Conservation (phyloP, 2,797 vertebrate genomes). For the Buphagus erythrorhynchus region DNA sequence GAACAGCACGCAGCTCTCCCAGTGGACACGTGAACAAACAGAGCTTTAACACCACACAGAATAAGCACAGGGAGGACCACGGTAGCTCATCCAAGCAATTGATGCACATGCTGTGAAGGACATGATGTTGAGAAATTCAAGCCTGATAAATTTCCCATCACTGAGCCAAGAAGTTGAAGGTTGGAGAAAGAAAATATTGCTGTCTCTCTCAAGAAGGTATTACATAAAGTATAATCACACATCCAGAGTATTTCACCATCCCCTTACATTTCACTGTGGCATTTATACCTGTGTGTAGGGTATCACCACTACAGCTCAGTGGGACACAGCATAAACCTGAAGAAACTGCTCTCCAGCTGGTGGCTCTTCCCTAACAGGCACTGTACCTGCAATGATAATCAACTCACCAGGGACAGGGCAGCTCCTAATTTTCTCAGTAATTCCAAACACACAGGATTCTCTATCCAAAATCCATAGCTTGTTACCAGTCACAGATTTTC, state of each 20-base stretch:
- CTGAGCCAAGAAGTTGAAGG: background rate
- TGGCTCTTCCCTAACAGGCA: background rate
- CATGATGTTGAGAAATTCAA: constrained; percentile 7
- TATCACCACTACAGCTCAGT: background rate
- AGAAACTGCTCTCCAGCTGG: background rate
- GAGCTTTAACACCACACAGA: background rate
- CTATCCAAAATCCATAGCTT: background rate
- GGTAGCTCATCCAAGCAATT: background rate
- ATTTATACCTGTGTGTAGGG: background rate
- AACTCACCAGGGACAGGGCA: background rate
- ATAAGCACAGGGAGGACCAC: background rate
- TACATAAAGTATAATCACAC: background rate
- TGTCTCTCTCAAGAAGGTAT: background rate
- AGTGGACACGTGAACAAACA: background rate
- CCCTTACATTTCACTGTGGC: background rate
- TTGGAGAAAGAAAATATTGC: background rate
- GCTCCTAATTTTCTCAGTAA: background rate
- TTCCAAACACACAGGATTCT: background rate
- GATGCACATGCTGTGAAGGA: background rate
- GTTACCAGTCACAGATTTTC: background rate
- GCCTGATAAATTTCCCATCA: constrained; percentile 14
- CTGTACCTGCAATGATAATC: background rate
- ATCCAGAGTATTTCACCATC: background rate
- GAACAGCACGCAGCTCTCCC: background rate
- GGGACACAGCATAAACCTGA: background rate